Base-by-base conservation (phyloP, 2,113 vertebrate genomes). In the Etheostoma cragini region DNA sequence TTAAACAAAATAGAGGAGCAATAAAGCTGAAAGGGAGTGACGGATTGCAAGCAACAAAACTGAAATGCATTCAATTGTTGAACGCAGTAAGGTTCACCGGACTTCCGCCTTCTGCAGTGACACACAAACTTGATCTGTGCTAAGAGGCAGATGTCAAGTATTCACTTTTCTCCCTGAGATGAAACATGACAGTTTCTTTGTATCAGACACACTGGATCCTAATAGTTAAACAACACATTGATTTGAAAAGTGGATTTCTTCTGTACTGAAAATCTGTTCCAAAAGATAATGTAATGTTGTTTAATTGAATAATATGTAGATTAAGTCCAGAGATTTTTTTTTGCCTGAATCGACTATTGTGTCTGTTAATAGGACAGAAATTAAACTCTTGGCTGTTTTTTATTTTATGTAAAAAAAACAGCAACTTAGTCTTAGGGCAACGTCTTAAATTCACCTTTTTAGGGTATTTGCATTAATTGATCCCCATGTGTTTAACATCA, bases 11-110 rank as follows among this genome's bases (percentile, higher is more conserved):
- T 8, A 60, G 17, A 62, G 60, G 1, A 45, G n/a, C 62, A 76
- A 54, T 79, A 71, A 83, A 78, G 30, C 54, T 63, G 14, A 82
- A 78, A 80, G 47, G 0, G 5, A 69, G 65, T 19, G 67, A 88
- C 7, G 21, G 45, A 67, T 71, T 21, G 24, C 17, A 52, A 17
- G 45, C 24, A 73, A 72, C 49, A 78, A 72, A 86, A 69, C 26
- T 52, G 16, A 78, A 73, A 78, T 22, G 24, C 13, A 53, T 57
- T 79, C 17, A 80, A 15, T 69, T 75, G 60, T 53, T 81, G 22
- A 52, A 80, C 12, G 17, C 56, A 60, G 53, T 76, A 56, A 61
- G 68, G 26, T 62, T 64, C 56, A 60, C 52, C 75, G 78, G 65
- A 78, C 53, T 68, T 69, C 16, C 62, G 72, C n/a, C 46, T 53